A percentile compares a stretch with the other conserved stretches of the same genome.
Evolutionary conservation across 2,888 invertebrate genomes (phyloP).

Genomic region (Patella depressa): DNA sequence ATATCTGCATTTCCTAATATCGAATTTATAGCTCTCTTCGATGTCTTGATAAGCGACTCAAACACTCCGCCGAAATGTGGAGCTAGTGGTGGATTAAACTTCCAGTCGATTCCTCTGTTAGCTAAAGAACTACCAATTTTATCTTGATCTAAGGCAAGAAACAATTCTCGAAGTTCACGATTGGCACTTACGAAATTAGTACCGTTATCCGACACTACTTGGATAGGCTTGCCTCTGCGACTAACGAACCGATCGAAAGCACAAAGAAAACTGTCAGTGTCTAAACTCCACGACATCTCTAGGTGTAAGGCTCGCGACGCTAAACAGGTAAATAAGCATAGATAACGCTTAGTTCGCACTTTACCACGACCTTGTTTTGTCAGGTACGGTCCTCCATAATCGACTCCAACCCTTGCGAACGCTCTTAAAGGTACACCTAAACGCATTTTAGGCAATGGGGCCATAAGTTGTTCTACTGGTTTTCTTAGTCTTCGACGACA

Average conservation of each 20-base stretch:
- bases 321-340: constrained; percentile 33
- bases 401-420: constrained; percentile 23
- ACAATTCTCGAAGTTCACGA: constrained; percentile 19
- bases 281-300: constrained; percentile 6
- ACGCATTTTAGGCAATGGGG: constrained; percentile 27
- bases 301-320: constrained; percentile 26
- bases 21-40: constrained; percentile 39
- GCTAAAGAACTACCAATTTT: constrained; percentile 22
- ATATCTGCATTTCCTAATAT: constrained; percentile 26
- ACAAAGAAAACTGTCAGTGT: constrained; percentile 23
- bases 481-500: constrained; percentile 16
- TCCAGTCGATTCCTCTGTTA: constrained; percentile 26
- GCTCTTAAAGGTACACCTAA: constrained; percentile 22
- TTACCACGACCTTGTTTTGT: constrained; percentile 28
- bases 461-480: constrained; percentile 24
- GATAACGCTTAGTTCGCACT: constrained; percentile 30
- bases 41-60: constrained; percentile 36
- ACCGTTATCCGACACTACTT: constrained; percentile 25
- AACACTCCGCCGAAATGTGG: constrained; percentile 42
- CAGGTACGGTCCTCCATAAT: constrained; percentile 31
- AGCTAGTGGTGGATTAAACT: constrained; percentile 40
- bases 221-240: constrained; percentile 23
- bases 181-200: constrained; percentile 22
- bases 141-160: constrained; percentile 22
- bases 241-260: constrained; percentile 17